Base-by-base conservation (phyloP, 2,113 vertebrate species). In the Plestiodon gilberti region DNA sequence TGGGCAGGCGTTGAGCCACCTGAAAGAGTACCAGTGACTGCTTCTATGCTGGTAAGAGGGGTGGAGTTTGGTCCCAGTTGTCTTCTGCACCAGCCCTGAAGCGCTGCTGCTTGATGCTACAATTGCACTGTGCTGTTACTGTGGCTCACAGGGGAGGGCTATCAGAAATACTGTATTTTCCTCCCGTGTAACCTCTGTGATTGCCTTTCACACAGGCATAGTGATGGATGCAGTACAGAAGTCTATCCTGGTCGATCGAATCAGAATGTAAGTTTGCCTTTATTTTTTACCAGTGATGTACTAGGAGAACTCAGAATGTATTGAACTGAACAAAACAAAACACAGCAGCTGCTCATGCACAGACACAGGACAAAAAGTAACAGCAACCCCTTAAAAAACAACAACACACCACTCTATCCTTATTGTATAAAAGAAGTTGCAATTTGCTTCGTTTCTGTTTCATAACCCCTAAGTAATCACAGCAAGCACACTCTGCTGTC, bases 251-350 rank as follows among this genome's bases (percentile, higher is more conserved):
- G 30, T 77, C 35, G 59, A 35, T 18, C 35, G 25, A 28, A 74
- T 61, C 61, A 80, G 33, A 74, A 30, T 74, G 57, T 30, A 57
- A 4, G 15, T 77, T 48, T 40, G 43, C 0, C 0, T 9, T 81
- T 64, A 79, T 83, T 2, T 83, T 2, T 43, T 18, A 35, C n/a
- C 48, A 0, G 0, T 0, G 0, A 0, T 35, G 40, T 1, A 62
- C 22, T 18, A 55, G 22, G 33, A 20, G 59, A 14, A 78, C 48
- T 83, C 67, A 71, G 43, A 20, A 3, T 17, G 3, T 48, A 76
- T 43, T 64, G n/a, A 4, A 33, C 1, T 2, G 2, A 0, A 0
- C n/a, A n/a, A n/a, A n/a, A 48, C 0, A 2, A 40, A 6, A 17
- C 8, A 79, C 23, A 25, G 9, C 8, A 75, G 40, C 25, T 75